Evolutionary conservation across 1,140 invertebrate species (phyloP), one percentile per base, ranked within the genome.

Genomic region (Leptinotarsa texana): DNA sequence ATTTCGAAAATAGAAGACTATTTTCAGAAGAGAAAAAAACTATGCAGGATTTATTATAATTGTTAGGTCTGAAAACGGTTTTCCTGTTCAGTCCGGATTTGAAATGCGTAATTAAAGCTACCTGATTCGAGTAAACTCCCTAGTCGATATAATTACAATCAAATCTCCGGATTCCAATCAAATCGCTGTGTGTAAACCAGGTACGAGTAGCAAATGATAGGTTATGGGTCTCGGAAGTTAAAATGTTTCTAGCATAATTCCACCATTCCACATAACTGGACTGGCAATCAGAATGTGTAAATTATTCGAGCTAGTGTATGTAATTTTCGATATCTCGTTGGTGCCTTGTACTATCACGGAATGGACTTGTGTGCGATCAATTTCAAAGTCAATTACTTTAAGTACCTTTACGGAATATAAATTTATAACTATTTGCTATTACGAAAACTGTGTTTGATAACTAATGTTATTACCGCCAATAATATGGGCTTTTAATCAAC

Each of bases 221-320:
- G 81, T 78, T 81, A 75, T 66, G 67, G 75, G 66, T 75, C 80
- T 82, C 81, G 81, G 81, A 82, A 82, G 81, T 82, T 82, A 80
- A 82, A 82, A 82, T 82, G 81, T 82, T 82, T 75, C 81, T 75
- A 77, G 78, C 76, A 81, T 82, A 81, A 82, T 81, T 81, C 77
- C 78, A 65, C 63, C 63, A 65, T 65, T 65, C 21, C 63, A 77
- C 74, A 80, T 82, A 82, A 82, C 81, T 81, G 81, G 76, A 82
- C 79, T 80, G 79, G 81, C 77, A 82, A 82, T 82, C 81, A 80
- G 78, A 77, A 81, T 81, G 80, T 81, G 80, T 81, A 81, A 81
- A 81, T 81, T 81, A 81, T 80, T 81, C 80, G 72, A 57, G 69
- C 70, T 49, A 75, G 68, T 74, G 73, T 80, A 75, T 79, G 79